These are phyloP conservation scores for Synergus umbraculus DNA, from an alignment of 2,888 invertebrate species.

Conservation along the genomic window DNA sequence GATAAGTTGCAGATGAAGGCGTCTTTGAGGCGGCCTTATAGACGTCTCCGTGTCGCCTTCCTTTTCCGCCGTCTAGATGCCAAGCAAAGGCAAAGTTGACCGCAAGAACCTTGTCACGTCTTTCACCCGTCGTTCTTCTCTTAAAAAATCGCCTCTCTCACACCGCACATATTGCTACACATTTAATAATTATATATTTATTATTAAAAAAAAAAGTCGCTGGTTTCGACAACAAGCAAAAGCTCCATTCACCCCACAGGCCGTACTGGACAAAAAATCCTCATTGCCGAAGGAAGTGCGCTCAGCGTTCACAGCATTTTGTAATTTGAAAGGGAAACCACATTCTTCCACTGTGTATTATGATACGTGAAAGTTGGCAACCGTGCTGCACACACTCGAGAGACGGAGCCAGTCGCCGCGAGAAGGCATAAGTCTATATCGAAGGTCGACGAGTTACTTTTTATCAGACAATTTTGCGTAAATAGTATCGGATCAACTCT, in stretches of 20 bases:
- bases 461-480: conserved; percentile 68
- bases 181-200: conserved; percentile 2
- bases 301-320: conserved; percentile 68
- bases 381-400: conserved; percentile 56
- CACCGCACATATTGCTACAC: background rate
- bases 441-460: conserved; percentile 73
- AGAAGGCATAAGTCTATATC: conserved; percentile 65
- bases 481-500: conserved; percentile 55
- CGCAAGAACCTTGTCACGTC: conserved; percentile 24
- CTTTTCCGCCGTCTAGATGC: conserved; percentile 26
- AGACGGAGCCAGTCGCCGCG: conserved; percentile 47
- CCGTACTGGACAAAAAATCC: conserved; percentile 45
- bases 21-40: conserved; percentile 5
- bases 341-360: conserved; percentile 76
- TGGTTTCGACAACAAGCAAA: conserved; percentile 20
- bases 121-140: conserved; percentile 22
- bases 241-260: conserved; percentile 22
- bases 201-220: conserved; percentile 18
- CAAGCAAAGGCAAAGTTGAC: conserved; percentile 23
- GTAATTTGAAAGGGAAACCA: conserved; percentile 77
- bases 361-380: conserved; percentile 76
- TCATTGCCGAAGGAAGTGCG: conserved; percentile 64
- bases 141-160: conserved; percentile 2
- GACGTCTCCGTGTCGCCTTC: background rate
- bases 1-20: background rate